These are phyloP conservation scores for Probaryconus sp. DNA, from an alignment of 1,140 invertebrate species.

Conservation along the genomic window DNA sequence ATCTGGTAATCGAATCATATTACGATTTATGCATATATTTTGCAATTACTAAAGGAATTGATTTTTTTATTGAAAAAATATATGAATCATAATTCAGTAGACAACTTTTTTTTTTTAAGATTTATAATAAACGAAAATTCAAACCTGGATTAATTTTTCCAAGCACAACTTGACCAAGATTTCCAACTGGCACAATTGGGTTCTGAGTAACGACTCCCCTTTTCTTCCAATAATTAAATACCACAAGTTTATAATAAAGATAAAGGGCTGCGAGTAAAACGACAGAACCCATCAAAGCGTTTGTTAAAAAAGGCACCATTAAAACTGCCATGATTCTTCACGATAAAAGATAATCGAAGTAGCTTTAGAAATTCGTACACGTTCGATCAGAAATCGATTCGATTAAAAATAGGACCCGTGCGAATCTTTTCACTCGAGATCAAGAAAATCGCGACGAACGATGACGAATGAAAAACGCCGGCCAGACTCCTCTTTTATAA, in stretches of 20 bases:
- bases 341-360: neutral
- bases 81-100: neutral
- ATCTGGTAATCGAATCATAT: neutral
- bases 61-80: too few species aligned
- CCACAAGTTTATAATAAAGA: conserved; percentile 59
- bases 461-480: conserved; percentile 49
- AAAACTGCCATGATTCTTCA: conserved; percentile 11
- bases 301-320: conserved; percentile 11
- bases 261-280: conserved; percentile 6
- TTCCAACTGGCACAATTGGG: conserved; percentile 76
- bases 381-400: too few species aligned
- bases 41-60: too few species aligned
- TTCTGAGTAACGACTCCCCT: conserved; percentile 61
- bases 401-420: too few species aligned
- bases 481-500: conserved; percentile 50
- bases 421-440: conserved; percentile 36
- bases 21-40: neutral
- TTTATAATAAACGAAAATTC: neutral
- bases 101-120: neutral
- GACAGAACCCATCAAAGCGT: conserved; percentile 1
- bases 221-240: conserved; percentile 69
- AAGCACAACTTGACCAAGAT: conserved; percentile 72
- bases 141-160: conserved; percentile 59
- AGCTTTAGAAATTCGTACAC: neutral
- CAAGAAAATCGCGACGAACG: conserved; percentile 48